These are phyloP conservation scores for Thera britannica DNA, from an alignment of 2,888 invertebrate species.

Conservation along the genomic window DNA sequence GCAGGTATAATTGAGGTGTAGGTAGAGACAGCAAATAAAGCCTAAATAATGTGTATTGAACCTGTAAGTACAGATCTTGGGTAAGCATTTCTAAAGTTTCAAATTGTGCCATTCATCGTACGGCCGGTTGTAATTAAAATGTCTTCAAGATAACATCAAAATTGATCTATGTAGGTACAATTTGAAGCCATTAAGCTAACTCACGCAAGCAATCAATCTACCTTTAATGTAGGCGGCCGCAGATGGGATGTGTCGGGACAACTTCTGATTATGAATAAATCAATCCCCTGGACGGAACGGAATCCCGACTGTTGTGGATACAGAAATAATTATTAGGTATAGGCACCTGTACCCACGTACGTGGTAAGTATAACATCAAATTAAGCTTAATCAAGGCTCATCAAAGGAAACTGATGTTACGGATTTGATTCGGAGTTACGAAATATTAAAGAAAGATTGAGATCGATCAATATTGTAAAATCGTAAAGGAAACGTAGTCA, in stretches of 20 bases:
- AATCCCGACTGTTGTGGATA: conserved; percentile 15
- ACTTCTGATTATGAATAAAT: conserved; percentile 35
- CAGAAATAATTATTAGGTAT: conserved; percentile 6
- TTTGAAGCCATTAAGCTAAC: conserved; percentile 38
- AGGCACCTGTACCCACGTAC: neutral
- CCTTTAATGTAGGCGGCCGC: conserved; percentile 37
- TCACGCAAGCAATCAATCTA: conserved; percentile 43
- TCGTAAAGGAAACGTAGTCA: conserved; percentile 81
- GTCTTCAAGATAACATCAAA: conserved; percentile 35
- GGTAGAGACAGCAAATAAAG: neutral
- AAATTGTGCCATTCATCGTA: conserved; percentile 14
- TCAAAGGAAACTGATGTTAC: neutral
- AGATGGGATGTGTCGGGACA: conserved; percentile 33
- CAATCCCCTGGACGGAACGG: conserved; percentile 21
- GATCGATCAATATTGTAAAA: conserved; percentile 73
- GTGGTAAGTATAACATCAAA: neutral
- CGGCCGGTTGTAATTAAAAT: conserved; percentile 24
- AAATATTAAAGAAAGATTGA: conserved; percentile 46
- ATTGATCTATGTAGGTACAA: conserved; percentile 35
- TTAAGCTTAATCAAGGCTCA: too few relatives aligned
- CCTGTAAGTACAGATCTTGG: neutral
- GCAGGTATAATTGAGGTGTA: neutral
- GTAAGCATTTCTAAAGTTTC: conserved; percentile 3
- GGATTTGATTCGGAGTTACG: conserved; percentile 29
- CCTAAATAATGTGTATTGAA: neutral